Evolutionary conservation across 64 coral and sea anemone species (phyloP), one percentile per base, ranked within the genome.

Genomic region (Montipora efflorescens): DNA sequence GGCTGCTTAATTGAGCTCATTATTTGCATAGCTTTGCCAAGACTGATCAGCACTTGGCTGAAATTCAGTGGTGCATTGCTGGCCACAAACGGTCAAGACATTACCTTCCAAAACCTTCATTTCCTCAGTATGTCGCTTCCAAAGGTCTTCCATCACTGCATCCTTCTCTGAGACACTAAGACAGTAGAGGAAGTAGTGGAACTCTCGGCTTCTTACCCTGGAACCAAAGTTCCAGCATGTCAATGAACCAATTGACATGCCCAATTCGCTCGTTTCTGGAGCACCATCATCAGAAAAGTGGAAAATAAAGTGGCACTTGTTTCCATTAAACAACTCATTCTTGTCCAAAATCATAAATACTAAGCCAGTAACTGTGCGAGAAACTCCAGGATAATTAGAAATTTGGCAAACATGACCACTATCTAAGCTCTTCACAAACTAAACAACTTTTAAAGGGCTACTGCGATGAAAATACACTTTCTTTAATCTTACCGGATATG

Each of bases 31-130:
- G 62, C 89, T 90, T 43, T 90, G 89, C 89, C 89, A 90, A 7
- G 76, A 80, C 62, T 67, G 52, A 48, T 90, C 76, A 23, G 89
- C 89, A 25, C 89, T 25, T 50, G 89, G 89, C 59, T 90, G 89
- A 81, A 90, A 90, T 78, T 90, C 88, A 71, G 79, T 44, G 13
- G 88, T 90, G 22, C 88, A 90, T 15, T 80, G 53, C 51, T 90
- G 16, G 5, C 67, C 22, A 52, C 62, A 90, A 70, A 57, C 53
- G 11, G 53, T 57, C 18, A 80, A 68, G 7, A 89, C 74, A 78
- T 89, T 89, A 78, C 87, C 87, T n/a, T 89, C 87, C 22, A 89
- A 58, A 48, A 90, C 79, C 49, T 80, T 69, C 88, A 90, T 90
- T 79, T 90, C 76, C 50, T 90, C 18, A 4, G 47, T 36, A 36